Conservation (phyloP, 2,797 vertebrate species). For the Centropyge bicolor region DNA sequence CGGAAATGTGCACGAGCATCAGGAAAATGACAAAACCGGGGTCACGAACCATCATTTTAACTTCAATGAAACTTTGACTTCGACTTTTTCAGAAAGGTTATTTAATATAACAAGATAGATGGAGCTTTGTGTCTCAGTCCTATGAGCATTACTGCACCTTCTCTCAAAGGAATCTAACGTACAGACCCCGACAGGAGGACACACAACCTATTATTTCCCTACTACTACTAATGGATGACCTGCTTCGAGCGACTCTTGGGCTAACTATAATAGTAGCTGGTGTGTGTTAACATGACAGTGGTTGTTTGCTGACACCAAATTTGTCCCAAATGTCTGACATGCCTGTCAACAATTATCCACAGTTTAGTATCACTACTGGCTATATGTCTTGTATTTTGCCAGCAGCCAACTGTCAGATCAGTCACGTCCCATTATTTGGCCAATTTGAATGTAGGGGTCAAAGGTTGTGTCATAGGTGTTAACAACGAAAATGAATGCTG, state of each 20-base stretch:
- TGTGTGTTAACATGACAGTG: neutral
- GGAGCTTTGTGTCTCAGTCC: neutral
- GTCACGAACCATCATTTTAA: neutral
- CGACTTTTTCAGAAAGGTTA: neutral
- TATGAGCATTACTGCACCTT: neutral
- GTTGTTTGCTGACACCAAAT: neutral
- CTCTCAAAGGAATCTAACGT: neutral
- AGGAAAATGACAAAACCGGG: neutral
- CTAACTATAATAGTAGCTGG: neutral
- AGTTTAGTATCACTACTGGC: too few species aligned
- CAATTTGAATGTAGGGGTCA: too few species aligned
- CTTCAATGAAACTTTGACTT: neutral
- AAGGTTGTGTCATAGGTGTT: too few species aligned
- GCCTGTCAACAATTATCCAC: too few species aligned
- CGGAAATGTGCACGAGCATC: neutral
- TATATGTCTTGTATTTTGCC: too few species aligned
- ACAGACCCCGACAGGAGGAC: neutral
- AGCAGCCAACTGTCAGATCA: too few species aligned
- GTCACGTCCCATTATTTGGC: too few species aligned
- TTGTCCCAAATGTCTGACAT: too few species aligned
- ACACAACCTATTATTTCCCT: neutral
- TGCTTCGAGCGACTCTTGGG: neutral
- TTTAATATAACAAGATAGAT: neutral
- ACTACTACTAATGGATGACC: neutral
- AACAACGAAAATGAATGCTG: too few species aligned